Evolutionary conservation across 2,797 vertebrate species (phyloP).

Genomic region (Eulemur mongoz): DNA sequence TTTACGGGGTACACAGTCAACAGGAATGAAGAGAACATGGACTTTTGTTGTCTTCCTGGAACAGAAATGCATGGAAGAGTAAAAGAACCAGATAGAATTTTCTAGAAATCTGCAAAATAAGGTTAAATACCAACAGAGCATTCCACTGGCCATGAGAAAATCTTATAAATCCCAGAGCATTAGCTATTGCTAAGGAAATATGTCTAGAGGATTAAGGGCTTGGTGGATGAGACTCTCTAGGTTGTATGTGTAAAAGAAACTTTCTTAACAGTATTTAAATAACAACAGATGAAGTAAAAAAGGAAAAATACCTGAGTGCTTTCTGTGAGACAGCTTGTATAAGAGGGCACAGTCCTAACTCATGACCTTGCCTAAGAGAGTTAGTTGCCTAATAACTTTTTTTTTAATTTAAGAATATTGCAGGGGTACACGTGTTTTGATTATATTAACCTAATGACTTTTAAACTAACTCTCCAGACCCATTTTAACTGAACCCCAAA

Average conservation of each 20-base stretch:
- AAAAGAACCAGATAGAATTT: neutral
- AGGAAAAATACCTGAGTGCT: neutral
- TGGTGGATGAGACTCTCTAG: neutral
- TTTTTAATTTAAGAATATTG: too few relatives aligned
- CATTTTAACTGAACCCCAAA: neutral
- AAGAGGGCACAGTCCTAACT: neutral
- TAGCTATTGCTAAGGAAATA: neutral
- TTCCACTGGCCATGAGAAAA: neutral
- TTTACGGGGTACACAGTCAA: neutral
- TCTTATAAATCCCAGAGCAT: neutral
- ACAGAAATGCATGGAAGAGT: neutral
- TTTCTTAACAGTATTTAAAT: neutral
- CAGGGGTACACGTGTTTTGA: too few relatives aligned
- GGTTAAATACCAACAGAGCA: neutral
- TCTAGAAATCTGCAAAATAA: neutral
- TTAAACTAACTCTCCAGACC: neutral
- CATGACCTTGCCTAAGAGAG: neutral
- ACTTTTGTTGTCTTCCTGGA: neutral
- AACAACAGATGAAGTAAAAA: neutral
- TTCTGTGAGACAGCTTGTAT: neutral
- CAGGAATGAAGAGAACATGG: neutral
- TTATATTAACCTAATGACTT: neutral
- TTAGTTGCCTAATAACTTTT: neutral
- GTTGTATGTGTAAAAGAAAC: neutral
- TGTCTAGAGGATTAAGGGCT: neutral